Conservation (phyloP, 2,113 vertebrate species). For the Podarcis raffonei region DNA sequence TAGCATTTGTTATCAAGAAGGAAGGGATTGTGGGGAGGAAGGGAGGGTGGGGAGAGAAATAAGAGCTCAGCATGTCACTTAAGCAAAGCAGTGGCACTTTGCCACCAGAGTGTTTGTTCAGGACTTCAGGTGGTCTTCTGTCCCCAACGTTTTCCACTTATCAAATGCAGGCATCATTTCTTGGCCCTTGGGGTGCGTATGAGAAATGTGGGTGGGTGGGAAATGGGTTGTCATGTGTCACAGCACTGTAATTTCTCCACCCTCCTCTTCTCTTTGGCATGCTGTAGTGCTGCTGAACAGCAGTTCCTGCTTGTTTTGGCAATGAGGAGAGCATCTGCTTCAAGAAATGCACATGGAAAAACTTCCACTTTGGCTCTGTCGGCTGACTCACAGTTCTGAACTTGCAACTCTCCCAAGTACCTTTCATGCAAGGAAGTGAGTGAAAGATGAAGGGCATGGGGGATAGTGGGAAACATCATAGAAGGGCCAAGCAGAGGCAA, state of each 20-base stretch:
- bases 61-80: not conserved
- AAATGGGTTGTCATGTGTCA: not conserved
- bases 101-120: not conserved
- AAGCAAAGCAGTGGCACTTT: not conserved
- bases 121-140: not conserved
- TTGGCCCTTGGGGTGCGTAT: not conserved
- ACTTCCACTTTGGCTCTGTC: slow-evolving; percentile 40
- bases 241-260: not conserved
- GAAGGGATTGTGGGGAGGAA: not conserved
- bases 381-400: slow-evolving; percentile 1
- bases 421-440: slow-evolving; percentile 38
- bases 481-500: not conserved
- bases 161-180: too few species aligned
- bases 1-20: not conserved
- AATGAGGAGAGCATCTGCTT: slow-evolving; percentile 34
- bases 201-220: too few species aligned
- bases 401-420: slow-evolving; percentile 17
- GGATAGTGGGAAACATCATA: not conserved
- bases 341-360: slow-evolving; percentile 16
- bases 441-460: not conserved
- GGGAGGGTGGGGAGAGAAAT: not conserved
- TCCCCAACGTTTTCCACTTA: not conserved
- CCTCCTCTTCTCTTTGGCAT: slow-evolving; percentile 2
- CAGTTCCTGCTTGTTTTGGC: slow-evolving; percentile 40
- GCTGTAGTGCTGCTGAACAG: not conserved